Base-by-base conservation (phyloP, 2,888 invertebrate genomes). In the Chalcosyrphus nemorum region DNA sequence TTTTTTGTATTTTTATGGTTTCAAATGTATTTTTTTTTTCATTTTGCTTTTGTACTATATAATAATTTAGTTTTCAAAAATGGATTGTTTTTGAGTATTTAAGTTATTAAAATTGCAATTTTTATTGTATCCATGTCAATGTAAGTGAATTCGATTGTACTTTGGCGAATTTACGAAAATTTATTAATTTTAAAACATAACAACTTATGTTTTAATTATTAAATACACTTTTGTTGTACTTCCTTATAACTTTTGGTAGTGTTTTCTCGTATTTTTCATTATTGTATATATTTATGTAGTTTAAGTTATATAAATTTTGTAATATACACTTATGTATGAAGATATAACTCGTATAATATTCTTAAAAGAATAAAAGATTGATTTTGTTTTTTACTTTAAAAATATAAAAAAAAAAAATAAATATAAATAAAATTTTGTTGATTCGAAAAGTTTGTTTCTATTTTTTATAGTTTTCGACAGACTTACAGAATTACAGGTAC, bases 161-260 rank as follows among this genome's bases (percentile, higher is more conserved):
- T 50, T 27, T n/a, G 38, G 43, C 61, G 41, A 24, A 41, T 57
- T 57, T 65, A 15, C 32, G 52, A 50, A 54, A n/a, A 41, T 15
- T 29, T 72, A 54, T 82, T 82, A 74, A 71, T 78, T 82, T 86
- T 86, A 78, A 77, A 86, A 82, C 76, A 75, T 74, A 82, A 86
- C 81, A 66, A 78, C 41, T 80, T 86, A 85, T 86, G 86, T 86
- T 81, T 86, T 86, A 77, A 82, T 86, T 65, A 72, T 78, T 61
- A 56, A 81, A 68, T 81, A 68, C 72, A 77, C 38, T 65, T n/a
- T n/a, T 70, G 57, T 65, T 57, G 45, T 29, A 45, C 24, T 43
- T 57, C 65, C 57, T 57, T 59, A 59, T 61, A 35, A 61, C 38
- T 19, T 45, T 65, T 72, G 32, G 24, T 59, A 72, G 43, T 65